These are phyloP conservation scores for Corynorhinus townsendii DNA, from an alignment of 2,113 vertebrate species.

Conservation along the genomic window DNA sequence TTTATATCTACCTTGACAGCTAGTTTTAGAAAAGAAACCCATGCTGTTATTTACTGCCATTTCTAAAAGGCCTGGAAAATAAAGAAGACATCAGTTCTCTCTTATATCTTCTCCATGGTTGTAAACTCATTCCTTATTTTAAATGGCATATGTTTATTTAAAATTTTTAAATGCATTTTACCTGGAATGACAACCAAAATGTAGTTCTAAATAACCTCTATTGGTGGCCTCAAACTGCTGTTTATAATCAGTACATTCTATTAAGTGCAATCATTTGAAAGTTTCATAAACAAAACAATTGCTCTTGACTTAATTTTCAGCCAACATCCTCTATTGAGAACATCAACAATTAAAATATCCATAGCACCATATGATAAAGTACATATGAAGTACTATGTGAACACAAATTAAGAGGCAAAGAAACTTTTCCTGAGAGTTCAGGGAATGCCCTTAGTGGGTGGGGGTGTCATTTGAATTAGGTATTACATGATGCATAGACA, in stretches of 20 bases:
- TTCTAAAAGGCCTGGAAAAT: not conserved
- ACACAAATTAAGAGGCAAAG: not conserved
- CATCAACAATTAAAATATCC: not conserved
- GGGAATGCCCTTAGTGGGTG: fast-evolving
- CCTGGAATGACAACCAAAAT: not conserved
- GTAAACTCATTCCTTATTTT: not conserved
- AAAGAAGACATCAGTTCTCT: not conserved
- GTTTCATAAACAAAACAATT: constrained; percentile 12
- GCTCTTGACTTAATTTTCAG: constrained; percentile 16
- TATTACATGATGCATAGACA: not conserved
- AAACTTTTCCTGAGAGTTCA: not conserved
- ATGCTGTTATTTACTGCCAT: not conserved
- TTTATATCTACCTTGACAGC: not conserved
- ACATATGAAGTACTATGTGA: not conserved
- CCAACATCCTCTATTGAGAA: constrained; percentile 6
- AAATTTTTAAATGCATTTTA: not conserved
- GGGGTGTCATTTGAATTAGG: not conserved
- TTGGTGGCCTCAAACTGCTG: not conserved
- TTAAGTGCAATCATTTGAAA: not conserved
- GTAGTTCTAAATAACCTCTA: not conserved
- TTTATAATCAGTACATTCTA: not conserved
- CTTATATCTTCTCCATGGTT: not conserved
- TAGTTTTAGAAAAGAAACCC: not conserved
- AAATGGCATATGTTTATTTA: not conserved
- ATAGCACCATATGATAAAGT: not conserved